Conservation (phyloP, 2,113 vertebrate species). For the Amia ocellicauda region DNA sequence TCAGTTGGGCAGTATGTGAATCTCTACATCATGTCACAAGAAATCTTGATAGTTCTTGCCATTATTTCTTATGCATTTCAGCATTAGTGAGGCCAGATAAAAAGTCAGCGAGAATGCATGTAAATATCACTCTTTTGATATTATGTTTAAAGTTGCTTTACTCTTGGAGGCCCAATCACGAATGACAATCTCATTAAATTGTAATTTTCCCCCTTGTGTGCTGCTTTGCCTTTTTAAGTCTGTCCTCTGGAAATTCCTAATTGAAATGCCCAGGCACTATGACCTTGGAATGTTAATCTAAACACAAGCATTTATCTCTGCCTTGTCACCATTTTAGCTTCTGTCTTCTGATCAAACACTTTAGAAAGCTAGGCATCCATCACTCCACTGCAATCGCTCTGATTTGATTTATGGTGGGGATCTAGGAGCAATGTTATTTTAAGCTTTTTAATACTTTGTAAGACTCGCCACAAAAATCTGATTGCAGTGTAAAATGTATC, state of each 20-base stretch:
- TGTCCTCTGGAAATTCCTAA: slow-evolving; percentile 53
- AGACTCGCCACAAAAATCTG: slow-evolving; percentile 35
- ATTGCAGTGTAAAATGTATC: no score
- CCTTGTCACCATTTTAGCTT: slow-evolving; percentile 58
- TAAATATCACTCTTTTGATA: slow-evolving; percentile 28
- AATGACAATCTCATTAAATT: slow-evolving; percentile 63
- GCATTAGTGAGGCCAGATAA: slow-evolving; percentile 15
- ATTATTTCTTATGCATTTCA: background rate
- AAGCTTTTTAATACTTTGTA: slow-evolving; percentile 50
- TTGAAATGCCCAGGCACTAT: slow-evolving; percentile 65
- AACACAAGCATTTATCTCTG: slow-evolving; percentile 66
- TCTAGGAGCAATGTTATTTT: slow-evolving; percentile 53
- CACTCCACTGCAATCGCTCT: slow-evolving; percentile 52
- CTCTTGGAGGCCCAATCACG: slow-evolving; percentile 53
- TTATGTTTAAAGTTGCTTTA: slow-evolving; percentile 31
- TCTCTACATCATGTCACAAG: background rate
- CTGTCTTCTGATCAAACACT: slow-evolving; percentile 59
- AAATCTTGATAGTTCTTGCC: background rate
- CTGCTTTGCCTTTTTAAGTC: slow-evolving; percentile 41
- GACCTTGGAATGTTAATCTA: slow-evolving; percentile 73
- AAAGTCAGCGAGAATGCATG: slow-evolving; percentile 30
- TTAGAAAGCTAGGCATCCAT: slow-evolving; percentile 56
- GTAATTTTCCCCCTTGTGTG: slow-evolving; percentile 52
- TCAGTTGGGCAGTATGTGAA: background rate
- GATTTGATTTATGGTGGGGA: slow-evolving; percentile 51